Percentiles rank a stretch among this genome's conserved stretches.
These are phyloP conservation scores for Phenganax subtilis DNA, from an alignment of 92 coral and sea anemone genomes.

Conservation along the genomic window DNA sequence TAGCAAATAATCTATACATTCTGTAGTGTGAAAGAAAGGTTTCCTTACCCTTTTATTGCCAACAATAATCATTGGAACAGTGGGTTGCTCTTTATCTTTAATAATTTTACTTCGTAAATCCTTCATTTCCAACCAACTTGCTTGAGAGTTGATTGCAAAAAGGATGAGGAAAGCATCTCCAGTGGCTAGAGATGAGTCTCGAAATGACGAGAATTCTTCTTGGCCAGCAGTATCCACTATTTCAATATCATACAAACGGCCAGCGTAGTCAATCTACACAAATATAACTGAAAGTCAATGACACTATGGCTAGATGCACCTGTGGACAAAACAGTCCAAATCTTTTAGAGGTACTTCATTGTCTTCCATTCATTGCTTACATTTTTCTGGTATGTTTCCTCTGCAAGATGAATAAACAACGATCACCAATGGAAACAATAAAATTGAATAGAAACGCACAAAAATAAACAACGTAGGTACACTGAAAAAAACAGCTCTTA, in stretches of 20 bases:
- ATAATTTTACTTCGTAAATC: constrained; percentile 90
- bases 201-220: constrained; percentile 94
- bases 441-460: neutral
- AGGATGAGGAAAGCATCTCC: constrained; percentile 96
- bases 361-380: constrained; percentile 38
- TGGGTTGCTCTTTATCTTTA: constrained; percentile 65
- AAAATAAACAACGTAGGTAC: neutral
- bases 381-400: constrained; percentile 92
- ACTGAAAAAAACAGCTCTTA: constrained; percentile 36
- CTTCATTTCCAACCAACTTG: constrained; percentile 96
- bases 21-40: neutral
- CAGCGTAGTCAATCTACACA: constrained; percentile 75
- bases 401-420: constrained; percentile 46
- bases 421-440: no score
- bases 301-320: neutral
- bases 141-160: constrained; percentile 89
- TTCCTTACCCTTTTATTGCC: constrained; percentile 86
- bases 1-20: neutral
- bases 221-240: constrained; percentile 98
- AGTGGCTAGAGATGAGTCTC: constrained; percentile 93
- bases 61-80: constrained; percentile 86
- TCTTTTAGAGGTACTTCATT: neutral
- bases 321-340: no score
- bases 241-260: constrained; percentile 85
- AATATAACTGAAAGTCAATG: neutral